Conservation (phyloP, 1,140 invertebrate genomes). For the Drosophila baimaii region DNA sequence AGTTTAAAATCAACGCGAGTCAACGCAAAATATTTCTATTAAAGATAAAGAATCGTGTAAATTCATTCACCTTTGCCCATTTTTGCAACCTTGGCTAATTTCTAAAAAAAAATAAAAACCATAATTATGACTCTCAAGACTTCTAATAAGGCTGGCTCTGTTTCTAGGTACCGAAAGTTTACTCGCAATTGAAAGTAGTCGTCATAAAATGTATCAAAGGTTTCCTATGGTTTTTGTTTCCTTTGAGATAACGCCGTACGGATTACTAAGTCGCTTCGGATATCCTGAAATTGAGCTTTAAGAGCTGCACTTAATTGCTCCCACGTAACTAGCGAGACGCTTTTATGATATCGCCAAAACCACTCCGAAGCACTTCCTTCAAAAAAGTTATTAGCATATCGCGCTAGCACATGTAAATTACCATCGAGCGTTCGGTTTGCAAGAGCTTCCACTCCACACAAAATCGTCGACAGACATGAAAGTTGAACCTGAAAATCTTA, state of each 20-base stretch:
- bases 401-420: slow-evolving; percentile 12
- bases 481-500: slow-evolving; percentile 8
- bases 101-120: too few species aligned
- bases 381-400: slow-evolving; percentile 22
- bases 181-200: slow-evolving; percentile 1
- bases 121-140: neutral
- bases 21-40: too few species aligned
- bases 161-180: neutral
- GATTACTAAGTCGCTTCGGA: slow-evolving; percentile 13
- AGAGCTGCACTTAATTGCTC: slow-evolving; percentile 3
- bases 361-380: slow-evolving; percentile 12
- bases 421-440: slow-evolving; percentile 15
- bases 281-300: slow-evolving; percentile 18
- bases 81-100: too few species aligned
- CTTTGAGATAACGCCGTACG: slow-evolving; percentile 14
- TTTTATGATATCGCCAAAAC: slow-evolving; percentile 22
- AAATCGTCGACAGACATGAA: slow-evolving; percentile 22
- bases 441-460: slow-evolving; percentile 13
- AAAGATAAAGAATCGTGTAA: too few species aligned
- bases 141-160: slow-evolving; percentile 13
- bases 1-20: too few species aligned
- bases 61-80: too few species aligned
- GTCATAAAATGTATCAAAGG: slow-evolving; percentile 11
- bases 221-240: slow-evolving; percentile 16
- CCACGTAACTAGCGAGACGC: slow-evolving; percentile 8